phyloP scores from a whole-genome alignment of 2,888 invertebrate genomes.

The Glaucopsyche alexis region DNA sequence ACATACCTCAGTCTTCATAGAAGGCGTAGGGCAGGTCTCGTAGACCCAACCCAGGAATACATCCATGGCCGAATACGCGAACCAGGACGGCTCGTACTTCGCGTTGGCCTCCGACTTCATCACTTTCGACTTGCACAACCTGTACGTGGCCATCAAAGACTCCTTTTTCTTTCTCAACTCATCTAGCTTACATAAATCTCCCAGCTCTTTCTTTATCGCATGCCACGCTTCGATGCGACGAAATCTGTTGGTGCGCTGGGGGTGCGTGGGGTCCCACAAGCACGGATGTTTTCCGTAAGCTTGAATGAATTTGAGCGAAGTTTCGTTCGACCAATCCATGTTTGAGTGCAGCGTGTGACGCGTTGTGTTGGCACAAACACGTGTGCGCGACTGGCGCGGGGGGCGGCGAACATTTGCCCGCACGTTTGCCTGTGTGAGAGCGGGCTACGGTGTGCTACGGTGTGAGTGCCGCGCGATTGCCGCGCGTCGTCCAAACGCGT shows the following conservation, averaged over 20 bases:
- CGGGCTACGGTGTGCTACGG: background rate
- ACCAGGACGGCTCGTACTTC: conserved; percentile 5
- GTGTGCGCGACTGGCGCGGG: conserved; percentile 7
- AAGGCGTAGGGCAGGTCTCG: background rate
- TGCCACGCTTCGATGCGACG: conserved; percentile 14
- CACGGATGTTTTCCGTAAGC: background rate
- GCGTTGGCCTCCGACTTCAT: background rate
- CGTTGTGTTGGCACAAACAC: background rate
- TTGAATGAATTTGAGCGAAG: background rate
- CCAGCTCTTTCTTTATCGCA: background rate
- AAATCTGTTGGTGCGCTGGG: background rate
- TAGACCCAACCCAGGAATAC: conserved; percentile 9
- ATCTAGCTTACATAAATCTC: background rate
- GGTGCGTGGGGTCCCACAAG: conserved; percentile 20
- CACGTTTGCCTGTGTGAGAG: background rate
- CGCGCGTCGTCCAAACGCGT: background rate
- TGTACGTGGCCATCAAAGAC: conserved; percentile 24
- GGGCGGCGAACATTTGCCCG: conserved; percentile 1
- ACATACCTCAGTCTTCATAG: conserved; percentile 7
- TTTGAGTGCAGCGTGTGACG: background rate
- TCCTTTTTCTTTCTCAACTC: conserved; percentile 25
- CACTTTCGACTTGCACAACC: background rate
- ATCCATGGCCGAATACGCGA: conserved; percentile 2
- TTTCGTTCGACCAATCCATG: conserved; percentile 18
- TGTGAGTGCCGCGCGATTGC: background rate